Evolutionary conservation across 2,888 invertebrate species (phyloP).

Genomic region (Lepidonotus clava): DNA sequence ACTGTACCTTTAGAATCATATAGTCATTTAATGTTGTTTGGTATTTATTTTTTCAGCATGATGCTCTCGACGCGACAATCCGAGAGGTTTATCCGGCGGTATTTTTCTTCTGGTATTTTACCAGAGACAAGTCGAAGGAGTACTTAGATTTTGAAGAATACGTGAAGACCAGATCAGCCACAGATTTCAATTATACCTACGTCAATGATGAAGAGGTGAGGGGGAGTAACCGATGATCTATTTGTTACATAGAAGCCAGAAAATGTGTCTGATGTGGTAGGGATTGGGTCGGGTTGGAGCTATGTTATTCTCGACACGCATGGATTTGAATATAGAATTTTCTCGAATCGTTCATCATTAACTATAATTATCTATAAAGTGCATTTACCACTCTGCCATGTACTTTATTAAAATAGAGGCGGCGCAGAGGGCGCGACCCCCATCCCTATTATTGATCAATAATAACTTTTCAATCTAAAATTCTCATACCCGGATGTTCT

Average conservation of each 20-base stretch:
- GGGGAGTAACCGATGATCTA: not conserved
- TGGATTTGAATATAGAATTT: not conserved
- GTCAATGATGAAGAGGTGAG: constrained; percentile 61
- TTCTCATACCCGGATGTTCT: no score
- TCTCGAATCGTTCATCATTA: not conserved
- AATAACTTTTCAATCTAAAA: no score
- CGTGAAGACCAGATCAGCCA: constrained; percentile 57
- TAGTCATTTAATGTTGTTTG: no score
- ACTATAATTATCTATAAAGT: no score
- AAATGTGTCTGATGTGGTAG: not conserved
- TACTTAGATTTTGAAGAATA: constrained; percentile 61
- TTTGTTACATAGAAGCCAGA: not conserved
- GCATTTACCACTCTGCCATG: no score
- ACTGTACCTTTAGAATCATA: no score
- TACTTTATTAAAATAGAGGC: no score
- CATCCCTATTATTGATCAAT: no score
- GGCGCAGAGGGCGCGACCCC: no score
- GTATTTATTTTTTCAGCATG: constrained; percentile 60
- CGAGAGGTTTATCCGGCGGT: constrained; percentile 62
- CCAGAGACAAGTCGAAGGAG: constrained; percentile 57
- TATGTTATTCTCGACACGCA: no score
- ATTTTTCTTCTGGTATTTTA: constrained; percentile 65
- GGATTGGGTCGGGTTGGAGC: no score
- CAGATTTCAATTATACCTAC: constrained; percentile 63
- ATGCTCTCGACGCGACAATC: constrained; percentile 59